A percentile compares a stretch with the other conserved stretches of the same genome.
Evolutionary conservation across 2,113 vertebrate genomes (phyloP).

Genomic region (Onychostruthus taczanowskii): DNA sequence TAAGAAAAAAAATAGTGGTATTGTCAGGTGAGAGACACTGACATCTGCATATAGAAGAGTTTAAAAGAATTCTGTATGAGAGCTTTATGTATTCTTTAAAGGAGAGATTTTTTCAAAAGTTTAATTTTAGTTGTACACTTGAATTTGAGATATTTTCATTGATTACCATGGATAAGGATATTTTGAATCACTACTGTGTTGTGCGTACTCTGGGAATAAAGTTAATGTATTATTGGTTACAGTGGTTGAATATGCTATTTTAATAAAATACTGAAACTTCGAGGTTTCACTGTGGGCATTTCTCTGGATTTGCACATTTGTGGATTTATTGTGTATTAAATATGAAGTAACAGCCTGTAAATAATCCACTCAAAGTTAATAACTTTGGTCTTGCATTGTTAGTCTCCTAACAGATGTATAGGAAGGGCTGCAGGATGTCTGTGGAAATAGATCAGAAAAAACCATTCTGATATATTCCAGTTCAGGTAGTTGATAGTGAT

Average conservation of each 20-base stretch:
- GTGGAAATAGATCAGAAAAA: not conserved
- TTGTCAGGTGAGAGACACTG: conserved; percentile 60
- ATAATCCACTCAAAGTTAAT: not conserved
- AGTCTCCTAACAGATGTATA: not conserved
- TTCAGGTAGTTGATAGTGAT: not conserved
- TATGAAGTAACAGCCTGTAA: not conserved
- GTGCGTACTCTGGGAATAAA: conserved; percentile 66
- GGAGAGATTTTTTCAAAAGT: conserved; percentile 65
- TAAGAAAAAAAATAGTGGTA: conserved; percentile 53
- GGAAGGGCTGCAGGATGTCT: not conserved
- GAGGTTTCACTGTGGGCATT: not conserved
- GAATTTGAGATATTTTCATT: conserved; percentile 76
- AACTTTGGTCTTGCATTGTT: not conserved
- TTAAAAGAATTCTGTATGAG: conserved; percentile 67
- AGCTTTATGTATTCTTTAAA: conserved; percentile 75
- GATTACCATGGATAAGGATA: conserved; percentile 70
- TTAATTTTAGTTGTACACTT: conserved; percentile 74
- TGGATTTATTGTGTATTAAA: not conserved
- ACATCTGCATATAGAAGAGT: conserved; percentile 52
- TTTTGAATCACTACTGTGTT: conserved; percentile 82
- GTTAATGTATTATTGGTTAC: conserved; percentile 82
- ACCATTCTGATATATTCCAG: not conserved
- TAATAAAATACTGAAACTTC: conserved; percentile 89
- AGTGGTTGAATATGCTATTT: conserved; percentile 90
- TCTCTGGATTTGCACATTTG: not conserved